Base-by-base conservation (phyloP, 1,140 invertebrate species). In the Lordiphosa mommai region DNA sequence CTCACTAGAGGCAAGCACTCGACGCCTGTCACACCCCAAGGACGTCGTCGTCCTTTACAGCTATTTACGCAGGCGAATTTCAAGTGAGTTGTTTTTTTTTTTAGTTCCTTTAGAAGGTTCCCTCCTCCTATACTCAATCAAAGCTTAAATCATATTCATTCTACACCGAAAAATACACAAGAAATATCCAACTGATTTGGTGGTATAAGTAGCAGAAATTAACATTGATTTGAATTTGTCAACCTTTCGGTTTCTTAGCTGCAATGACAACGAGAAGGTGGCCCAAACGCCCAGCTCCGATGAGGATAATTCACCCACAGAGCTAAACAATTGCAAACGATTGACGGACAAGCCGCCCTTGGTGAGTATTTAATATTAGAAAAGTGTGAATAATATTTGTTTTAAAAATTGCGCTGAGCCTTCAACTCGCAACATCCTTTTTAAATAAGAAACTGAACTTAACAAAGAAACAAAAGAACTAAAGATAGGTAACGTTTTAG, bases 241-340 rank as follows among this genome's bases (percentile, higher is more conserved):
- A 6, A 17, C 36, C 2, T 23, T 37, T 14, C 1, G 4, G 5
- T 20, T 48, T 5, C 1, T 13, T 3, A 86, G 82, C 61, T 86
- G 82, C 64, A 86, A 86, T 86, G 82, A 86, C 58, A 86, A 86
- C 61, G 80, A 86, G 41, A 82, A 86, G 60, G 82, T 80, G 71
- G 71, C 76, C 12, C 82, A 86, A 43, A 82, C 94, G n/a, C 94
- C 94, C 16, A 94, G 93, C 76, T 95, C 94, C 61, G 94, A 95
- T 84, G 95, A 95, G 88, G 95, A 94, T 76, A 95, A 94, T 89
- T 96, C 95, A 3, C 95, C 95, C n/a, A 95, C 95, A 32, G 95
- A 96, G 89, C 90, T 96, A 33, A 95, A 95, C 90, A 94, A 94
- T 61, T 95, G 95, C 89, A 94, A 95, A 86, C 91, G 94, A 53